These are phyloP conservation scores for Philereme vetulata DNA, from an alignment of 2,888 invertebrate genomes.

Conservation along the genomic window DNA sequence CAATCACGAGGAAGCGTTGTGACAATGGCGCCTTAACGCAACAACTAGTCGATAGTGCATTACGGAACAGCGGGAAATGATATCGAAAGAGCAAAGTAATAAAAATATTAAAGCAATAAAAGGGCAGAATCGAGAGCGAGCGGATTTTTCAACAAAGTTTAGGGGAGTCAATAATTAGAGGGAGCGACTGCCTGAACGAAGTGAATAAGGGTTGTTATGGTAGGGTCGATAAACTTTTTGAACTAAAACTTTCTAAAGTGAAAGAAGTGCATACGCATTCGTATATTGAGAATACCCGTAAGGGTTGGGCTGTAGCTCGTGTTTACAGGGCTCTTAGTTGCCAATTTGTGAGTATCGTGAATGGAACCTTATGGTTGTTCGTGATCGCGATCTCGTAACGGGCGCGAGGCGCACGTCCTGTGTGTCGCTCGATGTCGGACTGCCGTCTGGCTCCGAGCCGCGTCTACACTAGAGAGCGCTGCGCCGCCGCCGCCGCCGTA, in stretches of 20 bases:
- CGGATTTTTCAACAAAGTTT: slow-evolving; percentile 72
- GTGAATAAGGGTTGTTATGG: slow-evolving; percentile 80
- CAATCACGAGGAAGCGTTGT: slow-evolving; percentile 53
- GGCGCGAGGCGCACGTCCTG: slow-evolving; percentile 73
- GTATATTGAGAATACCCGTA: slow-evolving; percentile 1
- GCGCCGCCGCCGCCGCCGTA: slow-evolving; percentile 68
- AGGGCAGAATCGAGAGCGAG: slow-evolving; percentile 65
- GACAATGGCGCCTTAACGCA: slow-evolving; percentile 42
- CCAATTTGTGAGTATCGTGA: slow-evolving; percentile 23
- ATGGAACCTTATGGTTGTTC: slow-evolving; percentile 29
- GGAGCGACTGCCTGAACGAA: slow-evolving; percentile 74
- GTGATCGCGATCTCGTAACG: slow-evolving; percentile 57
- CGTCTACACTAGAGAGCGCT: slow-evolving; percentile 46
- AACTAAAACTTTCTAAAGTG: slow-evolving; percentile 24
- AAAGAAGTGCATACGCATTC: slow-evolving; percentile 17
- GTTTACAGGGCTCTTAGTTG: slow-evolving; percentile 26
- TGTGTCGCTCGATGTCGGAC: slow-evolving; percentile 73
- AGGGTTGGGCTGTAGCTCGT: slow-evolving; percentile 11
- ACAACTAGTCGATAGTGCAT: slow-evolving; percentile 44
- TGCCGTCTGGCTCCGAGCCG: slow-evolving; percentile 61
- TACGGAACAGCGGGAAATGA: slow-evolving; percentile 43
- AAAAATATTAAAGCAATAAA: slow-evolving; percentile 72
- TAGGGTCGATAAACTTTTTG: slow-evolving; percentile 78
- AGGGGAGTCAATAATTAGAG: slow-evolving; percentile 82
- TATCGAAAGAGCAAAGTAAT: slow-evolving; percentile 56